Evolutionary conservation across 2,797 vertebrate genomes (phyloP).

Genomic region (Falco biarmicus): DNA sequence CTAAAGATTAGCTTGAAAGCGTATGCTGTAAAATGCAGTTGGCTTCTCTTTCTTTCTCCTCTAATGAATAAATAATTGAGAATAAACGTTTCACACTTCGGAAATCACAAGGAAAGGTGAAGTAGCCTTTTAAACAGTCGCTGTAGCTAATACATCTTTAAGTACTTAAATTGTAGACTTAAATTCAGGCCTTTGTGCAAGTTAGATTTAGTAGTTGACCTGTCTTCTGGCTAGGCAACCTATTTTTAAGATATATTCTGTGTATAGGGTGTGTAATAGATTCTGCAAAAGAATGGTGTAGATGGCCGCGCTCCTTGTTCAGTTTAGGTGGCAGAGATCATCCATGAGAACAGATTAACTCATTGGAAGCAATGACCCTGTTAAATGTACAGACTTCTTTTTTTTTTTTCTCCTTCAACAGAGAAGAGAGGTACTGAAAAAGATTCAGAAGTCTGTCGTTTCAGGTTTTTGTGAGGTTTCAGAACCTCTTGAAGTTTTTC

Average conservation of each 20-base stretch:
- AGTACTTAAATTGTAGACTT: background rate
- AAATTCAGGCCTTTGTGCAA: background rate
- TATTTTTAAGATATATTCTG: background rate
- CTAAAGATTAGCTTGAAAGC: constrained; percentile 30
- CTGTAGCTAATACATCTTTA: background rate
- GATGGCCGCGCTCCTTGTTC: background rate
- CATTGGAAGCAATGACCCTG: background rate
- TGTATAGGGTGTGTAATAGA: background rate
- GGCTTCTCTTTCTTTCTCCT: constrained; percentile 9
- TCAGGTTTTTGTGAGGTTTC: background rate
- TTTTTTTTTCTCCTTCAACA: background rate
- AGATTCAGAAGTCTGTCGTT: background rate
- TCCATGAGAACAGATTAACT: background rate
- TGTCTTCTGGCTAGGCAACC: background rate
- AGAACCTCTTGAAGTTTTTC: background rate
- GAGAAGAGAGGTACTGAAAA: background rate
- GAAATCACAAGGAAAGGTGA: background rate
- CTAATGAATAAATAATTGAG: background rate
- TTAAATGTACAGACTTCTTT: background rate
- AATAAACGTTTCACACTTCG: background rate
- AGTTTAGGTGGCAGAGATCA: background rate
- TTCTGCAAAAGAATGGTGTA: background rate
- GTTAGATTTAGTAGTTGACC: background rate
- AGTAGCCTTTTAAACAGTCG: background rate
- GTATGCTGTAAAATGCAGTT: background rate